Evolutionary conservation across 1,140 invertebrate genomes (phyloP).

Genomic region (Brachionus koreanus): DNA sequence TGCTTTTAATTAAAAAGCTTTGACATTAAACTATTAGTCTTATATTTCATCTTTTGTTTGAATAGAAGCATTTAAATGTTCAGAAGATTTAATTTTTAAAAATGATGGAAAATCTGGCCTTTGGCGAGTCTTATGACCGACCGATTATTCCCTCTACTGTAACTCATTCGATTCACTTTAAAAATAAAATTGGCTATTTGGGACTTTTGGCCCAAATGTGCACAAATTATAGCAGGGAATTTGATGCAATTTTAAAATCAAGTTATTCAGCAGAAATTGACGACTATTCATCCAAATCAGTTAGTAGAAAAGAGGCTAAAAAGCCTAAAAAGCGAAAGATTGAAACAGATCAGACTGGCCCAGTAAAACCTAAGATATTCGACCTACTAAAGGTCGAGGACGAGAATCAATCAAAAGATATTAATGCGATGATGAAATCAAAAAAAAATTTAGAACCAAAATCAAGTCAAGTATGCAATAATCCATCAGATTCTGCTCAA

Average conservation of each 20-base stretch:
- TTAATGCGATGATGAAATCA: not conserved
- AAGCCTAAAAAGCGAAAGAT: not conserved
- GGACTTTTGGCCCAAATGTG: constrained; percentile 13
- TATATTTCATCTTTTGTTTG: not conserved
- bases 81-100: not conserved
- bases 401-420: not conserved
- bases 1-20: not conserved
- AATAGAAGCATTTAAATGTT: not conserved
- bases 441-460: not conserved
- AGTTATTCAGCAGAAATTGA: not conserved
- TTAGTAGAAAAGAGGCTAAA: not conserved
- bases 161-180: not conserved
- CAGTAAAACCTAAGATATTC: not conserved
- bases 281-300: not conserved
- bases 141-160: not conserved
- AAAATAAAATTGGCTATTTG: constrained; percentile 23
- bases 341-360: not conserved
- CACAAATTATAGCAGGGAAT: not conserved
- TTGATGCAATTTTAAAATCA: constrained; percentile 20
- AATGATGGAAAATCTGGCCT: not conserved
- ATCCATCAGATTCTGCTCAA: not conserved
- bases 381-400: not conserved
- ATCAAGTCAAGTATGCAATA: not conserved
- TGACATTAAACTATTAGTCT: not conserved
- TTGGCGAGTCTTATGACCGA: not conserved